These are phyloP conservation scores for Pollachius pollachius DNA, from an alignment of 2,113 vertebrate species.

Conservation along the genomic window DNA sequence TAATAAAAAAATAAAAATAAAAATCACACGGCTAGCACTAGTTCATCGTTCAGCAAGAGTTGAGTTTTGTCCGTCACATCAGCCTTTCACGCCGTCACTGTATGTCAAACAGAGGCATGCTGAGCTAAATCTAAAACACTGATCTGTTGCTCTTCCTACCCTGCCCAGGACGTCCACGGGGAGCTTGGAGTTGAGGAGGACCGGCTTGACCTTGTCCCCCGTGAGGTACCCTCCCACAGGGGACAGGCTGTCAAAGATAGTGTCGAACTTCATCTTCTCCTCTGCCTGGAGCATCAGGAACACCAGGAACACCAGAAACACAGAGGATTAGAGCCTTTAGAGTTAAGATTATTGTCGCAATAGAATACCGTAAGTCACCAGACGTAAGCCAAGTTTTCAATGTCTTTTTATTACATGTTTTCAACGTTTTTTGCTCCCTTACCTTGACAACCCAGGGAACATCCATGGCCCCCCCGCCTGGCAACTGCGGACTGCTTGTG, in stretches of 20 bases:
- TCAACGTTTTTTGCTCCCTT: constrained; percentile 23
- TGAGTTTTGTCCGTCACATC: not conserved
- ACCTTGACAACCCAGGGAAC: constrained; percentile 94
- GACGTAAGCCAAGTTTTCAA: too few relatives aligned
- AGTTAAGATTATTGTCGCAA: too few relatives aligned
- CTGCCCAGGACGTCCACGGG: constrained; percentile 95
- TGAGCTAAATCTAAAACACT: not conserved
- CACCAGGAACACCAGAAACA: constrained; percentile 59
- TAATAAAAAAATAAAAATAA: too few relatives aligned
- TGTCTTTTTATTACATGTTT: too few relatives aligned
- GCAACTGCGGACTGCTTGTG: constrained; percentile 82
- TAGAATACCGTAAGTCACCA: too few relatives aligned
- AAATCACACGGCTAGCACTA: too few relatives aligned
- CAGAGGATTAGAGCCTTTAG: not conserved
- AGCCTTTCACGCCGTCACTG: too few relatives aligned
- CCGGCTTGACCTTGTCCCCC: constrained; percentile 97
- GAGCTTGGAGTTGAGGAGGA: constrained; percentile 96
- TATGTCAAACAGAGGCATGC: not conserved
- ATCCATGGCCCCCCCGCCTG: constrained; percentile 75
- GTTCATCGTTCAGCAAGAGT: not conserved
- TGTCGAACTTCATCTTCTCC: constrained; percentile 94
- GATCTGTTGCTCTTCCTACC: constrained; percentile 68
- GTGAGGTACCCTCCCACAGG: constrained; percentile 89
- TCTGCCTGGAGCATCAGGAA: constrained; percentile 81
- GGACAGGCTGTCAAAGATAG: constrained; percentile 93